These are phyloP conservation scores for Oscheius sp. DNA, from an alignment of 2,888 invertebrate genomes.

Conservation along the genomic window DNA sequence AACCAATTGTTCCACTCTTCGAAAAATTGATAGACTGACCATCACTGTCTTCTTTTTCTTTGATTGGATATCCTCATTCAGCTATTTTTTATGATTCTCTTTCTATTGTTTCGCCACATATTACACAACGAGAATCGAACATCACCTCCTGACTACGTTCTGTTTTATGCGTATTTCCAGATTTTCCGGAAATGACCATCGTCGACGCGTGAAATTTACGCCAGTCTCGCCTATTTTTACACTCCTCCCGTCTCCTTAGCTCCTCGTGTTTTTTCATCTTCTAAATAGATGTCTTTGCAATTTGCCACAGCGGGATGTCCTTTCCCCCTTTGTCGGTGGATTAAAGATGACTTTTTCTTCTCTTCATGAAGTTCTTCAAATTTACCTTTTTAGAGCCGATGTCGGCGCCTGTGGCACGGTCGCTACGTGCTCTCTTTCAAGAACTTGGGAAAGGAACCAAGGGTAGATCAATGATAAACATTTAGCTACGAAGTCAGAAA, in stretches of 20 bases:
- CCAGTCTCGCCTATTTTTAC: not conserved
- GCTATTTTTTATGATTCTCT: no score
- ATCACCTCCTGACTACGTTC: no score
- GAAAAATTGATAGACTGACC: no score
- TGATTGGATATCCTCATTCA: no score
- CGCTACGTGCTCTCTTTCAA: conserved; percentile 7
- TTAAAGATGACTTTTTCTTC: not conserved
- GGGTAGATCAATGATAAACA: no score
- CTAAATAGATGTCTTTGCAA: not conserved
- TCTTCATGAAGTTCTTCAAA: not conserved
- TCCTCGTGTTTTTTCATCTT: not conserved
- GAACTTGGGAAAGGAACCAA: conserved; percentile 30
- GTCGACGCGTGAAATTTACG: not conserved
- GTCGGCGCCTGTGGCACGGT: conserved; percentile 27
- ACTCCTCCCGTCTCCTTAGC: not conserved
- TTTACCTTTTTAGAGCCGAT: conserved; percentile 17
- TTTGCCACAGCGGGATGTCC: conserved; percentile 20
- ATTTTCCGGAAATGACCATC: not conserved
- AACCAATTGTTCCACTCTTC: no score
- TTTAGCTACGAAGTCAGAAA: no score
- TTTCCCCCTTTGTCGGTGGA: not conserved
- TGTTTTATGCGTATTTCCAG: no score
- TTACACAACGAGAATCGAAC: no score
- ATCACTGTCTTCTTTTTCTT: no score
- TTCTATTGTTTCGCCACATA: no score